Evolutionary conservation across 2,888 invertebrate species (phyloP).

Genomic region (Chesias legatella): DNA sequence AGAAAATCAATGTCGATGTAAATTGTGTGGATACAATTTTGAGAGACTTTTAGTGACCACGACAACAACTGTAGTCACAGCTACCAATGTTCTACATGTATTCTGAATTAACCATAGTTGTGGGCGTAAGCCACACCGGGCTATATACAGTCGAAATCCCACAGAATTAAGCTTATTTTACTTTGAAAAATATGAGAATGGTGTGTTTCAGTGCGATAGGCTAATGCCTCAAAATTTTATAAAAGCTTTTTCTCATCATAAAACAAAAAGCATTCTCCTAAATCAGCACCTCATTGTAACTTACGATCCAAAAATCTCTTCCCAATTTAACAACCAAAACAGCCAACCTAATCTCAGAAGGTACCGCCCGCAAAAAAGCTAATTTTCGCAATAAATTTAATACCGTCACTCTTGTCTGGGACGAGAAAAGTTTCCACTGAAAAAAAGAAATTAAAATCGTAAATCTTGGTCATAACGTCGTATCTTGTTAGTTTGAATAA

Average conservation of each 20-base stretch:
- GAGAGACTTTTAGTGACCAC: no score
- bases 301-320: constrained; percentile 1
- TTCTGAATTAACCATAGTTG: no score
- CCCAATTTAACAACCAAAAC: constrained; percentile 14
- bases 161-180: no score
- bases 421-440: constrained; percentile 24
- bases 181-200: no score
- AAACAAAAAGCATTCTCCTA: neutral
- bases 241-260: neutral
- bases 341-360: constrained; percentile 18
- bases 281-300: neutral
- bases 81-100: no score
- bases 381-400: constrained; percentile 34
- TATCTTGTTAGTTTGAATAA: constrained; percentile 30
- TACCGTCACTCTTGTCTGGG: constrained; percentile 24
- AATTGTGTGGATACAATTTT: no score
- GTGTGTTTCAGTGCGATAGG: no score
- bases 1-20: no score
- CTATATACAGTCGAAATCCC: no score
- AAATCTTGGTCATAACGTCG: constrained; percentile 25
- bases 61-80: no score
- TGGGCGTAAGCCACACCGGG: no score
- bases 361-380: constrained; percentile 23
- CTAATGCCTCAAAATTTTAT: neutral
- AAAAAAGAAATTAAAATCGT: constrained; percentile 39